Evolutionary conservation across 2,113 vertebrate genomes (phyloP).

Genomic region (Ctenomys sociabilis): DNA sequence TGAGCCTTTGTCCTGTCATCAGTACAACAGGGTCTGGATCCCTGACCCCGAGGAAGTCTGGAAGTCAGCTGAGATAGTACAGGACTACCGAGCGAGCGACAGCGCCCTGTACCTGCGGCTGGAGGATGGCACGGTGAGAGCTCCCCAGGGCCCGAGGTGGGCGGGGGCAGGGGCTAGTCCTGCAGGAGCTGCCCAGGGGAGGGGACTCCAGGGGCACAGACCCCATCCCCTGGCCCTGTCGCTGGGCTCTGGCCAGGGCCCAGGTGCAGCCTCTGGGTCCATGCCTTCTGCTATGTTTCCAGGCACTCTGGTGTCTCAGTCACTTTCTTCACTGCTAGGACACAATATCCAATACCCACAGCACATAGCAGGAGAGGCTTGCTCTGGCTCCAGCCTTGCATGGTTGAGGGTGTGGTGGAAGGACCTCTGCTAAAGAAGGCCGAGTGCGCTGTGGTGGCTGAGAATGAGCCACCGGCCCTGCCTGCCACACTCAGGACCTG

Average conservation of each 20-base stretch:
- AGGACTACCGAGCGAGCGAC: constrained; percentile 90
- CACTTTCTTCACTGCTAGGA: not conserved
- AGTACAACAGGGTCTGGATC: constrained; percentile 99
- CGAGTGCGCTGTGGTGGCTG: not conserved
- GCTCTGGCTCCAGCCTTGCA: not conserved
- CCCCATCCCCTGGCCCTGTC: not conserved
- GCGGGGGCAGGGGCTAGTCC: not conserved
- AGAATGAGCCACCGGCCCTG: not conserved
- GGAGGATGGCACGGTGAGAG: constrained; percentile 94
- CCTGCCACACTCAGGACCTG: not conserved
- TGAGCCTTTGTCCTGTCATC: constrained; percentile 55
- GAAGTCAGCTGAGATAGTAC: constrained; percentile 95
- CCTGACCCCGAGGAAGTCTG: constrained; percentile 94
- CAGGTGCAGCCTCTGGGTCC: not conserved
- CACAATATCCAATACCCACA: not conserved
- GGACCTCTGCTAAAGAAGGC: not conserved
- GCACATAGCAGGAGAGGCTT: not conserved
- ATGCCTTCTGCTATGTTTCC: not conserved
- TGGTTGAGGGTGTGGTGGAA: no score
- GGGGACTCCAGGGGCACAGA: not conserved
- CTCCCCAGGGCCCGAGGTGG: not conserved
- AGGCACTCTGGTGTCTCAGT: not conserved
- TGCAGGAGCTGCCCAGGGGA: not conserved
- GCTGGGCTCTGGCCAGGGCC: not conserved
- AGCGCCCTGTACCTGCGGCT: constrained; percentile 87